Evolutionary conservation across 2,113 vertebrate species (phyloP).

Genomic region (Chionodraco myersi): DNA sequence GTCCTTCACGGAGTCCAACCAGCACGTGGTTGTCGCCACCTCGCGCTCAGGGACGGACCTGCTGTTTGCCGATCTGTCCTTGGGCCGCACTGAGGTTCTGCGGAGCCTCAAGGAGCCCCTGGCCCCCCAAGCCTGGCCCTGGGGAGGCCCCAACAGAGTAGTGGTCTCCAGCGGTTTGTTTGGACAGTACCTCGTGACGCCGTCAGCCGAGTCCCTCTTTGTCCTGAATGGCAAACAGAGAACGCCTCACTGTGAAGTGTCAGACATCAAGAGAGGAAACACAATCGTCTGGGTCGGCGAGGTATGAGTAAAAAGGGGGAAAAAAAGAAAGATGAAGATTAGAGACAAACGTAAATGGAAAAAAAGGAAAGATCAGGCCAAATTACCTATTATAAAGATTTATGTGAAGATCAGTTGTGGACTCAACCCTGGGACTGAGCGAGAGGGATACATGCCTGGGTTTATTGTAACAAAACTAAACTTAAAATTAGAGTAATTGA

Average conservation of each 20-base stretch:
- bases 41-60: constrained; percentile 87
- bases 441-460: constrained; percentile 65
- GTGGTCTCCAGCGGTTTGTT: constrained; percentile 93
- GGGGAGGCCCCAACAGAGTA: constrained; percentile 88
- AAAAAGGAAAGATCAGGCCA: constrained; percentile 66
- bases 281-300: constrained; percentile 96
- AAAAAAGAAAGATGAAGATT: constrained; percentile 21
- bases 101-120: constrained; percentile 89
- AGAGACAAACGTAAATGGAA: constrained; percentile 16
- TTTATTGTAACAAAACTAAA: constrained; percentile 80
- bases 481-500: constrained; percentile 72
- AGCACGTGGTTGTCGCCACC: constrained; percentile 87
- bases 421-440: constrained; percentile 82
- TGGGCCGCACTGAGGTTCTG: constrained; percentile 85
- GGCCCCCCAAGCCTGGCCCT: constrained; percentile 84
- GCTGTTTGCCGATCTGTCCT: constrained; percentile 90
- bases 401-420: constrained; percentile 74
- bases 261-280: constrained; percentile 89
- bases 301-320: constrained; percentile 86
- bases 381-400: constrained; percentile 74
- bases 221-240: constrained; percentile 91
- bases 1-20: constrained; percentile 89
- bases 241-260: constrained; percentile 91
- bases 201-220: constrained; percentile 90
- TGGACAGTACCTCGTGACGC: constrained; percentile 93